Base-by-base conservation (phyloP, 2,888 invertebrate genomes). In the Drosophila dives region DNA sequence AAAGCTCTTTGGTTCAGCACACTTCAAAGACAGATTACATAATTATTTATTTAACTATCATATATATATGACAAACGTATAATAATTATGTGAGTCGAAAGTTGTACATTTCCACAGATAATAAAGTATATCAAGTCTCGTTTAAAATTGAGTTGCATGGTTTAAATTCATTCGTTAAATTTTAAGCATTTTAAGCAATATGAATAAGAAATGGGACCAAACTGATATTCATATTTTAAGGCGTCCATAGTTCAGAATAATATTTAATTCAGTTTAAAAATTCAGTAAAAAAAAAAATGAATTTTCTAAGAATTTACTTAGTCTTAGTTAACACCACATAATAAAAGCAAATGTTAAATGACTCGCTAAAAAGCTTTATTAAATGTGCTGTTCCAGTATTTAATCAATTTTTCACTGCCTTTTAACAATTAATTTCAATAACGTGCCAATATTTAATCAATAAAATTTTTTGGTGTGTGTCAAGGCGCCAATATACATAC, bases 401-500 rank as follows among this genome's bases (percentile, higher is more conserved):
- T 23, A 60, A 38, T 33, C 15, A 70, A 61, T 59, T 40, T 48
- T 40, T 10, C 3, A 29, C 20, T 33, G n/a, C 3, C 29, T 15
- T 17, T 34, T 20, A 2, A 34, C 20, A 48, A 79, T 45, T 33
- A 50, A 56, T 60, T 63, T 26, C 15, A 55, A 49, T 33, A 42
- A 58, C 8, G 11, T 61, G 49, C n/a, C 62, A 66, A 68, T 56
- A 51, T 55, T 20, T 40, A 34, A 61, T 53, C 33, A 54, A 62
- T 59, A 55, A 11, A 8, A 34, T 62, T 45, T 56, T 61, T 51
- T 38, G 38, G 26, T 62, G 33, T 56, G 48, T 69, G 72, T 64
- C 75, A 72, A 64, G 59, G 50, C 62, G 58, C 34, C 60, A 81
- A 75, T 81, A 67, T 77, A 59, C 72, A 69, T 75, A 72, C 56